Evolutionary conservation across 1,140 invertebrate genomes (phyloP).

Genomic region (Drosophila auraria): DNA sequence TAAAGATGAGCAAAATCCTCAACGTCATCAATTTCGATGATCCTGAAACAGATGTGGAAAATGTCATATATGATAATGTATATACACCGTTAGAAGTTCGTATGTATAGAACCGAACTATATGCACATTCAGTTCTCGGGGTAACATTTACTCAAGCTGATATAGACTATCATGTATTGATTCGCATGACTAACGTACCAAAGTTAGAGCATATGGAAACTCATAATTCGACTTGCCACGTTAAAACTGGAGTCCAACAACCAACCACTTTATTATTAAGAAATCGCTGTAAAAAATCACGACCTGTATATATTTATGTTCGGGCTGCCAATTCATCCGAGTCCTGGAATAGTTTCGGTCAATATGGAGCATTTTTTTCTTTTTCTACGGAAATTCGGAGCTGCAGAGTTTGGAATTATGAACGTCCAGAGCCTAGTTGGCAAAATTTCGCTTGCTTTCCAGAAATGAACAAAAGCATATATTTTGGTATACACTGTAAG

Average conservation of each 20-base stretch:
- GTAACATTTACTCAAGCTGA: slow-evolving; percentile 37
- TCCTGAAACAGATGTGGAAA: slow-evolving; percentile 44
- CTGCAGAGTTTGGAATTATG: slow-evolving; percentile 44
- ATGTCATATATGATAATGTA: slow-evolving; percentile 47
- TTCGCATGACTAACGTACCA: slow-evolving; percentile 40
- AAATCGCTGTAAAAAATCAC: slow-evolving; percentile 28
- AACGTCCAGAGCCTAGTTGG: slow-evolving; percentile 47
- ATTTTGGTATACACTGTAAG: slow-evolving; percentile 37
- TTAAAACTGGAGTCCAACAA: slow-evolving; percentile 7
- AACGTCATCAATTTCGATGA: slow-evolving; percentile 25
- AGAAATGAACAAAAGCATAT: slow-evolving; percentile 42
- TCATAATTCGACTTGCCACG: slow-evolving; percentile 10
- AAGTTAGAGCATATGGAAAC: slow-evolving; percentile 41
- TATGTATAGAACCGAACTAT: slow-evolving; percentile 50
- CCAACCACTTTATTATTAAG: slow-evolving; percentile 24
- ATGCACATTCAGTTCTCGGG: slow-evolving; percentile 37
- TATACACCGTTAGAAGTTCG: slow-evolving; percentile 25
- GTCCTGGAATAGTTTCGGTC: neutral
- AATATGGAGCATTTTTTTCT: slow-evolving; percentile 29
- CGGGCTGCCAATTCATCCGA: slow-evolving; percentile 15
- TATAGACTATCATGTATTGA: slow-evolving; percentile 34
- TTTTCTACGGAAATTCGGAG: slow-evolving; percentile 42
- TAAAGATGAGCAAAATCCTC: neutral
- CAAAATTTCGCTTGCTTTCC: slow-evolving; percentile 36
- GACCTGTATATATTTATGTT: slow-evolving; percentile 39